Conservation (phyloP, 2,797 vertebrate species). For the Acanthurus tractus region DNA sequence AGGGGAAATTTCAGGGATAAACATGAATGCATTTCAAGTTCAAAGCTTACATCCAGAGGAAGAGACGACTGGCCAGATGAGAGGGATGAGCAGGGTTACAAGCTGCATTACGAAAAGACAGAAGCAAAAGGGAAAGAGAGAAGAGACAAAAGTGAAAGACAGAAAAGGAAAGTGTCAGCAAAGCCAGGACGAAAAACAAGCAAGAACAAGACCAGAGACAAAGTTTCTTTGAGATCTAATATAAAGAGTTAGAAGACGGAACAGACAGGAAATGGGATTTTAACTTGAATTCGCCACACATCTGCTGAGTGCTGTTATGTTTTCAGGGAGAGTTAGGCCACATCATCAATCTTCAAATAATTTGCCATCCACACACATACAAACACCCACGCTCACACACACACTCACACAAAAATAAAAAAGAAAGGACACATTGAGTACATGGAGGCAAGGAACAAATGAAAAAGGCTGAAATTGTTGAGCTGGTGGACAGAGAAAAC, state of each 20-base stretch:
- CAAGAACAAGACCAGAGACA: slow-evolving; percentile 25
- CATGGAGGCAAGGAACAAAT: slow-evolving; percentile 4
- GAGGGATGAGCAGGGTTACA: slow-evolving; percentile 39
- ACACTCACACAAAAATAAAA: not conserved
- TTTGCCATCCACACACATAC: not conserved
- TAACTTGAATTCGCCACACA: slow-evolving; percentile 28
- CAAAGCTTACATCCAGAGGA: slow-evolving; percentile 41
- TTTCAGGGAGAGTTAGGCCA: slow-evolving; percentile 5
- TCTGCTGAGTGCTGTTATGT: slow-evolving; percentile 28
- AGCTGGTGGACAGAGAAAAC: not conserved
- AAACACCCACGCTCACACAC: no score
- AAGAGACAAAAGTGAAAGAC: slow-evolving; percentile 30
- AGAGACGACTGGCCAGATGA: slow-evolving; percentile 43
- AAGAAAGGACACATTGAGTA: slow-evolving; percentile 13
- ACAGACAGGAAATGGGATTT: slow-evolving; percentile 45
- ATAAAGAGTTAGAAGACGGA: slow-evolving; percentile 10
- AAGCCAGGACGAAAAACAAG: slow-evolving; percentile 26
- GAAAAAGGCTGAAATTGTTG: slow-evolving; percentile 21
- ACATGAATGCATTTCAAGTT: slow-evolving; percentile 55
- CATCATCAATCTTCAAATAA: slow-evolving; percentile 32
- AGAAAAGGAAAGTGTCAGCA: slow-evolving; percentile 40
- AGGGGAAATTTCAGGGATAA: slow-evolving; percentile 54
- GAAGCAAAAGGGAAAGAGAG: slow-evolving; percentile 33
- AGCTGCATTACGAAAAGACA: slow-evolving; percentile 47
- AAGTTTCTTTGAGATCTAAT: slow-evolving; percentile 31